Evolutionary conservation across 2,797 vertebrate genomes (phyloP).

Genomic region (Sebastes nivosus): DNA sequence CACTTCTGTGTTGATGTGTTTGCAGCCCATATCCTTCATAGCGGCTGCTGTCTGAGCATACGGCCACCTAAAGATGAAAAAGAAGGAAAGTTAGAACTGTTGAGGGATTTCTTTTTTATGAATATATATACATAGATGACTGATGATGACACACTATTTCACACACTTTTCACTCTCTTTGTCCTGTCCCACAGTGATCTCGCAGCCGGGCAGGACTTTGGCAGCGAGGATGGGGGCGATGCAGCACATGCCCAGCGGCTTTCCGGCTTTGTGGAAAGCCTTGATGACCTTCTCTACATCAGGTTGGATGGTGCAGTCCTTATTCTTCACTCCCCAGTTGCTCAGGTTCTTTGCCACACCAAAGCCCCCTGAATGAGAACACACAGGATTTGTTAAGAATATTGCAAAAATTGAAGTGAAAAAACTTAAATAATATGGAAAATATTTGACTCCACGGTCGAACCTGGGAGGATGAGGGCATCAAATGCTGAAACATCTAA

Average conservation of each 20-base stretch:
- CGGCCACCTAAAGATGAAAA: slow-evolving; percentile 81
- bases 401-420: not conserved
- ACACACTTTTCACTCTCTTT: slow-evolving; percentile 82
- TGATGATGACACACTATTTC: not conserved
- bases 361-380: slow-evolving; percentile 83
- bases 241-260: slow-evolving; percentile 93
- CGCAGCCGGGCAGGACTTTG: slow-evolving; percentile 88
- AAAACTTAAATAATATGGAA: not conserved
- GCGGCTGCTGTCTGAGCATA: slow-evolving; percentile 78
- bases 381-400: not conserved
- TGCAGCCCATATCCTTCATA: slow-evolving; percentile 85
- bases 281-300: slow-evolving; percentile 87
- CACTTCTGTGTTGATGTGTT: slow-evolving; percentile 85
- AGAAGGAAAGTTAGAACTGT: not conserved
- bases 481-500: slow-evolving; percentile 81
- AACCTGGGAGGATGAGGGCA: slow-evolving; percentile 89
- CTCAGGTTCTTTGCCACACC: slow-evolving; percentile 92
- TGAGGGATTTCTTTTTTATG: too few relatives aligned
- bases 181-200: slow-evolving; percentile 93
- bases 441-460: not conserved
- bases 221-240: slow-evolving; percentile 91
- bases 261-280: slow-evolving; percentile 88
- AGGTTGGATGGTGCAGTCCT: slow-evolving; percentile 84
- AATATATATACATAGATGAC: not conserved
- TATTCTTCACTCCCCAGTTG: slow-evolving; percentile 91